phyloP scores from a whole-genome alignment of 2,113 vertebrate genomes.

The Dryoscopus gambensis region DNA sequence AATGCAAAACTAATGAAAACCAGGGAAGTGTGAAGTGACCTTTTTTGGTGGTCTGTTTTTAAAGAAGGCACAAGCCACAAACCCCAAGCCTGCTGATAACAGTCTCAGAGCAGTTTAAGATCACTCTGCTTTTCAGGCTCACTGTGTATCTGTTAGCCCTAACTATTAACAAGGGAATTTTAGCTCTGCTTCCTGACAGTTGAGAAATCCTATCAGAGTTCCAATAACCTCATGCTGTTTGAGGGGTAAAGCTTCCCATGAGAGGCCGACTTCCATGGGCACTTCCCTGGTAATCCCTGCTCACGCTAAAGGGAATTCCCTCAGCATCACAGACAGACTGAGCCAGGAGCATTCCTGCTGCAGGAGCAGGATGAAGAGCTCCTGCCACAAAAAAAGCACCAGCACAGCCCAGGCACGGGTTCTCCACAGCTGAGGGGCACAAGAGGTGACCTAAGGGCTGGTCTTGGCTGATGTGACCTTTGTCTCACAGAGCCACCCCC shows the following conservation, averaged over 20 bases:
- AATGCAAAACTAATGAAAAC: conserved; percentile 1
- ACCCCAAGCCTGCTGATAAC: background rate
- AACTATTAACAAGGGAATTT: background rate
- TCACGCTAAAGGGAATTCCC: background rate
- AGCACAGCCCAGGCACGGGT: background rate
- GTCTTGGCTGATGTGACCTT: background rate
- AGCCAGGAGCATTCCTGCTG: background rate
- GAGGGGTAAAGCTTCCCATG: background rate
- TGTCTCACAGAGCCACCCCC: background rate
- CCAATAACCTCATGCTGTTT: background rate
- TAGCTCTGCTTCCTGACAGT: background rate
- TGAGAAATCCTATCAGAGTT: background rate
- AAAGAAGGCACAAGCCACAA: background rate
- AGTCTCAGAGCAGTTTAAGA: background rate
- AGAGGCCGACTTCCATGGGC: background rate
- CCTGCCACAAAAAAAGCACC: background rate
- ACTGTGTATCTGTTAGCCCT: background rate
- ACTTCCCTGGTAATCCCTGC: background rate
- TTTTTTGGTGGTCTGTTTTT: background rate
- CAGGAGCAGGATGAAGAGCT: background rate
- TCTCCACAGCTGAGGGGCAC: background rate
- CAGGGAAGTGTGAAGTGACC: background rate
- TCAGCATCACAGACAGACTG: background rate
- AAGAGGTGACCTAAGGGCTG: background rate
- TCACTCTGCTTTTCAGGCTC: background rate